A percentile compares a stretch with the other conserved stretches of the same genome.
Evolutionary conservation across 2,797 vertebrate genomes (phyloP).

Genomic region (Sarcoramphus papa): DNA sequence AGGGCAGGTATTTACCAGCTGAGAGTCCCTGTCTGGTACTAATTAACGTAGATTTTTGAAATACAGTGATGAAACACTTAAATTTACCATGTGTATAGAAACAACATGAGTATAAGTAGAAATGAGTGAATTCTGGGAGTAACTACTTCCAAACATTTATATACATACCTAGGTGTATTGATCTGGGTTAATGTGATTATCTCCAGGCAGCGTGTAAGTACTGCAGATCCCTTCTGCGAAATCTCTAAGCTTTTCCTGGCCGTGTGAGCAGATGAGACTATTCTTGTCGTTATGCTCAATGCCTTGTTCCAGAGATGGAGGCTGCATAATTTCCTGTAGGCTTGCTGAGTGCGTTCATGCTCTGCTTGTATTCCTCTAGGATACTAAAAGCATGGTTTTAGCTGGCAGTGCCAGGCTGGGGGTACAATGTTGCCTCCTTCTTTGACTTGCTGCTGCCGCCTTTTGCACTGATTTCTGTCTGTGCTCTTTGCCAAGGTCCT

Average conservation of each 20-base stretch:
- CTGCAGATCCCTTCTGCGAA: background rate
- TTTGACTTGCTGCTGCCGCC: background rate
- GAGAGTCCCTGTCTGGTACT: background rate
- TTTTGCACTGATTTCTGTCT: background rate
- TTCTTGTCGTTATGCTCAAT: background rate
- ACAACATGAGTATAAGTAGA: background rate
- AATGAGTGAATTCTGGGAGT: background rate
- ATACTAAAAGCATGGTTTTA: background rate
- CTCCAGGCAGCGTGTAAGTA: background rate
- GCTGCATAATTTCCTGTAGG: background rate
- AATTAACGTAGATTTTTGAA: background rate
- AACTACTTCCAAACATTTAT: background rate
- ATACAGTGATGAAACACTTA: background rate
- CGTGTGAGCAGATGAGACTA: fast-evolving
- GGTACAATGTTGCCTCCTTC: background rate
- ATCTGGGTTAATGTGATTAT: background rate
- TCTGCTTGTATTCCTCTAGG: background rate
- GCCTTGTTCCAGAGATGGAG: background rate
- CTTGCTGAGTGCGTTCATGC: background rate
- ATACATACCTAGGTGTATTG: background rate
- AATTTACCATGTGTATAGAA: background rate
- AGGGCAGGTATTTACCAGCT: background rate
- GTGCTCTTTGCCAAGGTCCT: background rate
- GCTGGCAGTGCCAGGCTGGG: background rate
- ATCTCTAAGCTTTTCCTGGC: background rate